Conservation (phyloP, 2,888 invertebrate genomes). For the Chloromyia formosa region DNA sequence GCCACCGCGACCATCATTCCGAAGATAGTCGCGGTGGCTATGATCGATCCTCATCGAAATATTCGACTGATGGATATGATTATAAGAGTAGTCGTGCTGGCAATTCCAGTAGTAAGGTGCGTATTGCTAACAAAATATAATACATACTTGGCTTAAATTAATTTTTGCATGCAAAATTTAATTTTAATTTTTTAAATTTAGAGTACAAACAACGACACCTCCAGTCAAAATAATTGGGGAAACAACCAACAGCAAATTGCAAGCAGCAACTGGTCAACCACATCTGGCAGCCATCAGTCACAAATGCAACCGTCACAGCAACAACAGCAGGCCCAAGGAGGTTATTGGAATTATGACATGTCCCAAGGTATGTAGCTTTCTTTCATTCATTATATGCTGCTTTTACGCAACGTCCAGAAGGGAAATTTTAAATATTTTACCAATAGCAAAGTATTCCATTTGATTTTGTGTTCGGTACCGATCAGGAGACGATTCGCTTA, state of each 20-base stretch:
- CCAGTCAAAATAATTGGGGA: slow-evolving; percentile 55
- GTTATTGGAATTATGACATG: slow-evolving; percentile 41
- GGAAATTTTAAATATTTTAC: no score
- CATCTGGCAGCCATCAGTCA: not conserved
- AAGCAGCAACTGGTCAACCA: slow-evolving; percentile 12
- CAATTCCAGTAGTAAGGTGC: slow-evolving; percentile 51
- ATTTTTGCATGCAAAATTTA: slow-evolving; percentile 2
- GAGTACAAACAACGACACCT: slow-evolving; percentile 50
- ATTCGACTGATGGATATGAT: slow-evolving; percentile 56
- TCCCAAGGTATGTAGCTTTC: slow-evolving; percentile 19
- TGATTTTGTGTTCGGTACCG: no score
- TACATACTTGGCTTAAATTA: slow-evolving; percentile 21
- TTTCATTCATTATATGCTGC: no score
- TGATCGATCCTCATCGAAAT: slow-evolving; percentile 61
- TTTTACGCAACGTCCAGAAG: no score
- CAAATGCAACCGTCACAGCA: slow-evolving; percentile 2
- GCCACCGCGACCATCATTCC: slow-evolving; percentile 64
- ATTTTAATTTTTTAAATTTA: slow-evolving; percentile 40
- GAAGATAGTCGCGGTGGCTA: slow-evolving; percentile 65
- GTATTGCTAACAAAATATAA: slow-evolving; percentile 9
- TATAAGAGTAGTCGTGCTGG: slow-evolving; percentile 49
- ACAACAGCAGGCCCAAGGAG: slow-evolving; percentile 1
- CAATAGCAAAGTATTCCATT: no score
- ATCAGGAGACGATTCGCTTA: no score
- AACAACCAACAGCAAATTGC: slow-evolving; percentile 58